A percentile compares a stretch with the other conserved stretches of the same genome.
Conservation (phyloP, 2,888 invertebrate species). For the Carpatolechia fugitivella region DNA sequence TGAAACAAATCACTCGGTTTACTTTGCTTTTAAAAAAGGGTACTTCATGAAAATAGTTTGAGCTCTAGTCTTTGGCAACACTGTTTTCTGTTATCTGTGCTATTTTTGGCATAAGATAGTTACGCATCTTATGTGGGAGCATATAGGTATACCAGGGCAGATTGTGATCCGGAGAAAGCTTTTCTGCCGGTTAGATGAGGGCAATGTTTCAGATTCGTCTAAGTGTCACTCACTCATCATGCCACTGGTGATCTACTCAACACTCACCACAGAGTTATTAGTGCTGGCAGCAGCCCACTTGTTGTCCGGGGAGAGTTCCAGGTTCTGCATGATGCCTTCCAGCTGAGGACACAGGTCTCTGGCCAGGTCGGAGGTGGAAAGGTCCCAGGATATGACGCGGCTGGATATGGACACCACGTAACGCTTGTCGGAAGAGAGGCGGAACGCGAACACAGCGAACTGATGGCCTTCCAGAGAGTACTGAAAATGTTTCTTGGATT, state of each 20-base stretch:
- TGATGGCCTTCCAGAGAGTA: conserved; percentile 99
- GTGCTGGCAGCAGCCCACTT: conserved; percentile 97
- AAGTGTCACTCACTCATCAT: too few species aligned
- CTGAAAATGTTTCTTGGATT: conserved; percentile 54
- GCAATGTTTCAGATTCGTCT: too few species aligned
- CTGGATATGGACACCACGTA: conserved; percentile 98
- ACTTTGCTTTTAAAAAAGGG: not conserved
- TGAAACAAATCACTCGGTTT: conserved; percentile 47
- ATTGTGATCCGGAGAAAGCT: too few species aligned
- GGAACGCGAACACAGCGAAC: conserved; percentile 97
- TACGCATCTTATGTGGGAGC: too few species aligned
- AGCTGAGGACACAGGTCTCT: conserved; percentile 94
- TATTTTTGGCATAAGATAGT: too few species aligned
- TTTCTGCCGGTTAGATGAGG: too few species aligned
- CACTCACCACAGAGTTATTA: conserved; percentile 92
- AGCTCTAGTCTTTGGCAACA: too few species aligned
- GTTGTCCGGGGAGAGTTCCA: conserved; percentile 96
- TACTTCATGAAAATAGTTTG: too few species aligned
- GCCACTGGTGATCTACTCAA: too few species aligned
- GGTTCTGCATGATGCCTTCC: conserved; percentile 97
- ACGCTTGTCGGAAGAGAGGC: conserved; percentile 92
- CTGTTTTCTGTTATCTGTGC: too few species aligned
- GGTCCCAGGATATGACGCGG: conserved; percentile 97
- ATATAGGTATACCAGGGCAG: too few species aligned
- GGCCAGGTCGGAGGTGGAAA: conserved; percentile 96